Conservation (phyloP, 2,888 invertebrate species). For the Andrena bucephala region DNA sequence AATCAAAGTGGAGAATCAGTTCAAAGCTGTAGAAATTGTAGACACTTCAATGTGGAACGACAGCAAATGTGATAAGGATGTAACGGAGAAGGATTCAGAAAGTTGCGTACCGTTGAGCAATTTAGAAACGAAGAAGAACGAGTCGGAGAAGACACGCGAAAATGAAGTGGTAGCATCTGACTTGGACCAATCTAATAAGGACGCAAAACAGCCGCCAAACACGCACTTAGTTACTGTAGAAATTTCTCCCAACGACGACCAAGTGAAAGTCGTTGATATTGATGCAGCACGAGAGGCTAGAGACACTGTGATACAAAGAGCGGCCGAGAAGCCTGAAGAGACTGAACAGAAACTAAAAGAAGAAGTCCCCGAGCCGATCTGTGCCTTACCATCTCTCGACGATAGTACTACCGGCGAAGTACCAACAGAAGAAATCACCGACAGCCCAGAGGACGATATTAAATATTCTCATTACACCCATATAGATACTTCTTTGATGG, state of each 20-base stretch:
- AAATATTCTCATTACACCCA: background rate
- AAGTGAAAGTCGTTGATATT: conserved; percentile 39
- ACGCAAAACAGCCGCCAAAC: background rate
- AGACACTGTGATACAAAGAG: background rate
- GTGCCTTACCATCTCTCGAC: background rate
- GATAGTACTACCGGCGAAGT: background rate
- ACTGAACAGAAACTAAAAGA: background rate
- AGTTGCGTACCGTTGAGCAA: background rate
- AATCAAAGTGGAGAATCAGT: background rate
- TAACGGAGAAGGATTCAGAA: background rate
- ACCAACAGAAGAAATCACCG: background rate
- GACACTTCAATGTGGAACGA: background rate
- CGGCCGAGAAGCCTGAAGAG: background rate
- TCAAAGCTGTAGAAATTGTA: background rate
- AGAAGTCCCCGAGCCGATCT: background rate
- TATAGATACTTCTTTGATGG: background rate
- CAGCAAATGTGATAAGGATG: background rate
- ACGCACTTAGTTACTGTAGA: conserved; percentile 39
- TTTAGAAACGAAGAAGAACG: background rate
- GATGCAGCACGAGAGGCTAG: background rate
- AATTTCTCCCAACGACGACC: conserved; percentile 40
- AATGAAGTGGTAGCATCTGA: background rate
- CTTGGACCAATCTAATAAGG: conserved; percentile 10
- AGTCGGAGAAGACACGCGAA: background rate
- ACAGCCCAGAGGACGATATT: background rate